Evolutionary conservation across 1,140 invertebrate genomes (phyloP), one percentile per base, ranked within the genome.

Genomic region (Caerostris darwini): DNA sequence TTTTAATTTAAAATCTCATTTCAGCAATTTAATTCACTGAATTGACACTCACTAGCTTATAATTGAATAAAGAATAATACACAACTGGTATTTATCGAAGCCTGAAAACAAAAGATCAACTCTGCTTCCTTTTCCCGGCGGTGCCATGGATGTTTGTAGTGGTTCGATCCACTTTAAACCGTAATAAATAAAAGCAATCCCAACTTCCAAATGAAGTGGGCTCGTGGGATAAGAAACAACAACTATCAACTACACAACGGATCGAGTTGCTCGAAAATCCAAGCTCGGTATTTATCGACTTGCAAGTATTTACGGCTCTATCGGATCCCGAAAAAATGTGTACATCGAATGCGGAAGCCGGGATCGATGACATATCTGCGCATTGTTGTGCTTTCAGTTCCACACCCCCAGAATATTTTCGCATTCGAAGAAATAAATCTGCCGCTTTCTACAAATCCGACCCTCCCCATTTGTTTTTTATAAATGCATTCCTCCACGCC

Each of bases 331-430:
- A 77, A 50, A 77, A 12, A 50, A 12, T 34, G 17, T 12, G 34
- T 50, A 34, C 34, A 5, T 3, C 12, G 17, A 64, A 64, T 64
- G 12, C 10, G 19, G 54, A 90, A 90, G 7, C 53, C 6, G 6
- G 17, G 69, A 90, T 90, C 89, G 64, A 90, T 81, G 89, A 58
- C 71, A 90, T 81, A 59, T 58, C 59, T 90, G n/a, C 14, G 89
- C 69, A 90, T 90, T 90, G 89, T 90, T 81, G 89, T 77, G 71
- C 71, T 81, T 90, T 59, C 56, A 90, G 71, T 81, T 81, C 71
- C 69, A 81, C 57, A n/a, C 14, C 14, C 56, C 3, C 10, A 34
- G 69, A 90, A 81, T 90, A 90, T 59, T 90, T 87, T 69, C 59
- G 87, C 61, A 69, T 89, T 67, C 50, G 59, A 67, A 81, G 57